These are phyloP conservation scores for Ceuthmochares aereus DNA, from an alignment of 2,113 vertebrate genomes.

Conservation along the genomic window DNA sequence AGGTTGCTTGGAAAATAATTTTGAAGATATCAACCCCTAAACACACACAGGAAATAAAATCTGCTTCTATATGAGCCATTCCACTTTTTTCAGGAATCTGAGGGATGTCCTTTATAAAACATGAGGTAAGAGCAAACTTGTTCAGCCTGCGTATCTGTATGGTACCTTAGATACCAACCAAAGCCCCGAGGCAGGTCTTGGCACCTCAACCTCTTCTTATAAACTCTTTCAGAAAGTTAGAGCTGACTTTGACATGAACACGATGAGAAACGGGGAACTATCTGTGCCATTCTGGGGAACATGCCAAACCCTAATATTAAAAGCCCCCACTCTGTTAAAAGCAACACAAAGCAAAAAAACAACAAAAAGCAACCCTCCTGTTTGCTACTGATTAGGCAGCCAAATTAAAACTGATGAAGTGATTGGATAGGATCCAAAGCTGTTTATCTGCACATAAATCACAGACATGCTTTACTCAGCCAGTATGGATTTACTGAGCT, in stretches of 20 bases:
- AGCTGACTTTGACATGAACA: constrained; percentile 36
- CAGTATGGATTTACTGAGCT: constrained; percentile 52
- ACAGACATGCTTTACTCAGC: constrained; percentile 56
- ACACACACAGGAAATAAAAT: constrained; percentile 4
- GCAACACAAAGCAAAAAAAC: not conserved
- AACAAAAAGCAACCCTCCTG: constrained; percentile 37
- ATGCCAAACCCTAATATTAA: constrained; percentile 53
- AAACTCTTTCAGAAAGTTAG: constrained; percentile 47
- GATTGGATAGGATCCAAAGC: constrained; percentile 63
- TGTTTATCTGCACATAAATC: constrained; percentile 75
- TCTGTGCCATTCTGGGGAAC: constrained; percentile 46
- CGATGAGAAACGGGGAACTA: constrained; percentile 60
- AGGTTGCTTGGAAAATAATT: not conserved
- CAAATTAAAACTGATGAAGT: constrained; percentile 71
- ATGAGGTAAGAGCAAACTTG: constrained; percentile 70
- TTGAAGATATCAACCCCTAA: not conserved
- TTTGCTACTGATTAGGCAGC: constrained; percentile 71
- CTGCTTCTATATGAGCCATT: constrained; percentile 58
- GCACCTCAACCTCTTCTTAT: constrained; percentile 33
- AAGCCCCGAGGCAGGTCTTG: constrained; percentile 68
- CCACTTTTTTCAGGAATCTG: constrained; percentile 66
- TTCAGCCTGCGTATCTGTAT: constrained; percentile 66
- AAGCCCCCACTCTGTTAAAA: not conserved
- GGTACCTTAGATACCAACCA: constrained; percentile 78
- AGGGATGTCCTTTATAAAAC: constrained; percentile 72